Percentiles rank a stretch among this genome's conserved stretches.
phyloP scores from a whole-genome alignment of 2,888 invertebrate genomes.

The Stenodema calcarata region DNA sequence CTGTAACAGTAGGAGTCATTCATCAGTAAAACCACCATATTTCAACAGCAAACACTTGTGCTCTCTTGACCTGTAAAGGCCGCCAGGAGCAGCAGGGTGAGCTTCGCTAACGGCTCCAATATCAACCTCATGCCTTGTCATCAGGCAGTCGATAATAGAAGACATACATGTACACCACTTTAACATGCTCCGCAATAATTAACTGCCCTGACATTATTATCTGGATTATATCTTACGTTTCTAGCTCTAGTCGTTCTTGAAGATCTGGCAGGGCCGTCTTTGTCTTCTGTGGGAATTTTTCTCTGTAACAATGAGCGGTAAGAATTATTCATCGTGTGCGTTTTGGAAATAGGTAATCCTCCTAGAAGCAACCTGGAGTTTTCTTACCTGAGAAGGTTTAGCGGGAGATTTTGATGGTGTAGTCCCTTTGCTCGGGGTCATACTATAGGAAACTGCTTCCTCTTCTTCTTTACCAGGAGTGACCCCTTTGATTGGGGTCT shows the following conservation, averaged over 20 bases:
- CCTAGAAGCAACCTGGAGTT: not conserved
- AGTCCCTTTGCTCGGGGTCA: slow-evolving; percentile 19
- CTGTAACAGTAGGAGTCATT: not conserved
- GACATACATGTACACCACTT: too few species aligned
- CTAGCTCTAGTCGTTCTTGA: not conserved
- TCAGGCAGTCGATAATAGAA: too few species aligned
- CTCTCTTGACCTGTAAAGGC: too few species aligned
- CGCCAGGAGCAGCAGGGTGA: too few species aligned
- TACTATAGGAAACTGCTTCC: not conserved
- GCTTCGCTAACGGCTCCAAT: too few species aligned
- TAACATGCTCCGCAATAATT: too few species aligned
- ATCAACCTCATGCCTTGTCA: too few species aligned
- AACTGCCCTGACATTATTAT: too few species aligned
- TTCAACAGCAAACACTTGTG: not conserved
- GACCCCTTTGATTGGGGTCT: slow-evolving; percentile 10
- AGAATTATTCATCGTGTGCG: too few species aligned
- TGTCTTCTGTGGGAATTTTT: not conserved
- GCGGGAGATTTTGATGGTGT: slow-evolving; percentile 25
- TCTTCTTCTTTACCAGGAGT: not conserved
- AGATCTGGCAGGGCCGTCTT: not conserved
- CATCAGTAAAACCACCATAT: not conserved
- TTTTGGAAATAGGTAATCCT: too few species aligned
- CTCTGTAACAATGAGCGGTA: not conserved
- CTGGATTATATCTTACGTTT: not conserved
- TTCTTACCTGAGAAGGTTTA: slow-evolving; percentile 11